These are phyloP conservation scores for Nerophis lumbriciformis DNA, from an alignment of 2,113 vertebrate species.

Conservation along the genomic window DNA sequence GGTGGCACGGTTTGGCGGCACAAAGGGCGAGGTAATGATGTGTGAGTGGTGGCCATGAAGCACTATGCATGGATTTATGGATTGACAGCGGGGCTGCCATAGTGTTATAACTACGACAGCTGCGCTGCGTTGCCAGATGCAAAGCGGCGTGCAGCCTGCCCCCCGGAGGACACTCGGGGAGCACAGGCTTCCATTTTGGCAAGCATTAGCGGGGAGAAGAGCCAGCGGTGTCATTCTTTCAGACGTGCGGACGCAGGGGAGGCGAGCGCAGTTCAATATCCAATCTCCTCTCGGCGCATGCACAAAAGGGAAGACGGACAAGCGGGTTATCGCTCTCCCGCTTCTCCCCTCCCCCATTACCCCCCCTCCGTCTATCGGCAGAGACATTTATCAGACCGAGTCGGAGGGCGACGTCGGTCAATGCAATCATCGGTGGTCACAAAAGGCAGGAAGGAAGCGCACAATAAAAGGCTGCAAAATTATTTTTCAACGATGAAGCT, in stretches of 20 bases:
- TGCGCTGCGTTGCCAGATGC: neutral
- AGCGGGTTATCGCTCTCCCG: constrained; percentile 42
- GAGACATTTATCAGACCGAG: constrained; percentile 57
- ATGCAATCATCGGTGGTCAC: constrained; percentile 51
- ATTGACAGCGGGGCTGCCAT: constrained; percentile 4
- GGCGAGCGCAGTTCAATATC: constrained; percentile 57
- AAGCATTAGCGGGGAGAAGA: neutral
- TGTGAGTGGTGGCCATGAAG: constrained; percentile 9
- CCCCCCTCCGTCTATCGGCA: constrained; percentile 41
- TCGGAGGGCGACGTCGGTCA: constrained; percentile 44
- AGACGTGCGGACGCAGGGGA: constrained; percentile 41
- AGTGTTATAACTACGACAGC: too few species aligned
- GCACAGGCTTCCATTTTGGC: neutral
- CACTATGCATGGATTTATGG: constrained; percentile 15
- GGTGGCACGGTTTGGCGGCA: neutral
- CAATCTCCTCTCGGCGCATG: constrained; percentile 55
- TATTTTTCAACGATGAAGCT: constrained; percentile 64
- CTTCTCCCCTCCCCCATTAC: neutral
- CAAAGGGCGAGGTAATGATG: constrained; percentile 3
- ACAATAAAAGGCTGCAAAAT: constrained; percentile 47
- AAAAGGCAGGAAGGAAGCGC: constrained; percentile 26
- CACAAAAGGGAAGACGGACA: constrained; percentile 62
- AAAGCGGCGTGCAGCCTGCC: neutral
- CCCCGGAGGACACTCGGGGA: neutral
- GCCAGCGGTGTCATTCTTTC: constrained; percentile 28